Conservation (phyloP, 2,888 invertebrate genomes). For the Mesochorus sp. region DNA sequence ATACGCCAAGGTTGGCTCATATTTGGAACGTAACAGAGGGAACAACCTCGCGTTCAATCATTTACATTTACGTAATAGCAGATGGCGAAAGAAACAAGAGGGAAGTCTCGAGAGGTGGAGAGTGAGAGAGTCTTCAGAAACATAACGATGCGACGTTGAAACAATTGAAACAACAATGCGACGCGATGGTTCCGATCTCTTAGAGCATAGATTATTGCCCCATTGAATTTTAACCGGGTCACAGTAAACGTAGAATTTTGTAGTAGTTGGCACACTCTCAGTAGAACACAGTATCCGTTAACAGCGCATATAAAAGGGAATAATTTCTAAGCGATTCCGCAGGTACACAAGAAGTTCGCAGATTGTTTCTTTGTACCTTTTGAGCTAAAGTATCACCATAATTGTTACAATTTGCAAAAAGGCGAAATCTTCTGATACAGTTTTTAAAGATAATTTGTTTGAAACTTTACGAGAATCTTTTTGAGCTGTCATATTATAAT, state of each 20-base stretch:
- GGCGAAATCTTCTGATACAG: too few species aligned
- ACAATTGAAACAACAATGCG: constrained; percentile 45
- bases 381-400: too few species aligned
- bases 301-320: not conserved
- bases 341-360: too few species aligned
- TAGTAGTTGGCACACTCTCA: not conserved
- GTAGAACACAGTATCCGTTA: not conserved
- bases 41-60: constrained; percentile 16
- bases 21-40: not conserved
- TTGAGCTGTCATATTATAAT: too few species aligned
- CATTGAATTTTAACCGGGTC: constrained; percentile 59
- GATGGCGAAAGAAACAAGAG: constrained; percentile 2
- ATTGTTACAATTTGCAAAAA: too few species aligned
- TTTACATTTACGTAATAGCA: constrained; percentile 11
- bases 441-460: too few species aligned
- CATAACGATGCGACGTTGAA: constrained; percentile 12
- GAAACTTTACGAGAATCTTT: too few species aligned
- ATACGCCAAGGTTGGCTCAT: constrained; percentile 31
- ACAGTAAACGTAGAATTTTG: constrained; percentile 28
- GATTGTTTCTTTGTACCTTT: too few species aligned
- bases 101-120: too few species aligned
- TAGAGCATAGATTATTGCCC: constrained; percentile 54
- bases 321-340: not conserved
- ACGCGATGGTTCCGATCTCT: constrained; percentile 36
- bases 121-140: constrained; percentile 37